Evolutionary conservation across 2,888 invertebrate genomes (phyloP).

Genomic region (Lissonota sp.): DNA sequence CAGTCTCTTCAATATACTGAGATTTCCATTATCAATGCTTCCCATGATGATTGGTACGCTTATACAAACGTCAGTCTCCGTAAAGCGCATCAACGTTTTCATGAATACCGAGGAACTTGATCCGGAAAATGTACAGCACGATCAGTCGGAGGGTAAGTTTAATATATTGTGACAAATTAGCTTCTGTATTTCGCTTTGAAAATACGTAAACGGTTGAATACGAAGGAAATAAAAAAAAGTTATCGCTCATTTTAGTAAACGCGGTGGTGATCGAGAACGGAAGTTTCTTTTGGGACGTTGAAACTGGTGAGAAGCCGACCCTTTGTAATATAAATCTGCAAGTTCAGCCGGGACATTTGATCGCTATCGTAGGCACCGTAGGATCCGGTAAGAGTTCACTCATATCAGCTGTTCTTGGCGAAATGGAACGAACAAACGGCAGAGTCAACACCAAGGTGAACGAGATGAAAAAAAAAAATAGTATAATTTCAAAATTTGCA

Average conservation of each 20-base stretch:
- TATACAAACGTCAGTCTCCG: constrained; percentile 95
- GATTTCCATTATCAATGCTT: constrained; percentile 97
- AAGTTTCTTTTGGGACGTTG: constrained; percentile 93
- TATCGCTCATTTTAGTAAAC: constrained; percentile 85
- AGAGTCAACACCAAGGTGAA: constrained; percentile 89
- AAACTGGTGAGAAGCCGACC: constrained; percentile 86
- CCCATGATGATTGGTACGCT: constrained; percentile 97
- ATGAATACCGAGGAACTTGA: constrained; percentile 96
- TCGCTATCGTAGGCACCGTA: constrained; percentile 88
- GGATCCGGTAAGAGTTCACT: constrained; percentile 92
- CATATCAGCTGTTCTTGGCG: constrained; percentile 93
- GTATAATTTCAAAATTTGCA: no score
- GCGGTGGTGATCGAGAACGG: constrained; percentile 95
- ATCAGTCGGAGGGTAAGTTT: constrained; percentile 89
- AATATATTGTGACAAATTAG: not conserved
- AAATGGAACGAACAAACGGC: constrained; percentile 94
- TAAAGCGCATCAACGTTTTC: constrained; percentile 95
- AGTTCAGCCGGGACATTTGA: constrained; percentile 85
- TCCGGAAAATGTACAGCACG: constrained; percentile 90
- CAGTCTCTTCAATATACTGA: constrained; percentile 98
- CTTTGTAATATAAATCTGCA: constrained; percentile 88
- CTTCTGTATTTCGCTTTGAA: no score
- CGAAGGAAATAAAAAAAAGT: not conserved
- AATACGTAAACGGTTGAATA: constrained; percentile 8
- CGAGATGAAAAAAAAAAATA: not conserved